Conservation (phyloP, 2,888 invertebrate genomes). For the Prenolepis imparis region DNA sequence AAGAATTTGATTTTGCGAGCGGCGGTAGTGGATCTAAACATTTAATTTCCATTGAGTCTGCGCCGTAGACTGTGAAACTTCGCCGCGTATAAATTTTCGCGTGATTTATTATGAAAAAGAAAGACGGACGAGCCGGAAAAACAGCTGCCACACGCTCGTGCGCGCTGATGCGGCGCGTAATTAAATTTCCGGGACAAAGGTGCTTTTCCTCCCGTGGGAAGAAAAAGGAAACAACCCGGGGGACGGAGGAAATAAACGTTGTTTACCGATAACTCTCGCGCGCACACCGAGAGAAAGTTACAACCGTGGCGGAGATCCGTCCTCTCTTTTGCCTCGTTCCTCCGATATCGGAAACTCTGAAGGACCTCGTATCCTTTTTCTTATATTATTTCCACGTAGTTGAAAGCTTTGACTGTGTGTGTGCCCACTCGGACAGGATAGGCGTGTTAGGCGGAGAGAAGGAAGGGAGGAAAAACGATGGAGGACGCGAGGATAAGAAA, state of each 20-base stretch:
- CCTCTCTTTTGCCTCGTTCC: slow-evolving; percentile 43
- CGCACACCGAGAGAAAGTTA: slow-evolving; percentile 66
- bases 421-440: slow-evolving; percentile 49
- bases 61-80: slow-evolving; percentile 11
- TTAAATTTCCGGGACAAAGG: slow-evolving; percentile 66
- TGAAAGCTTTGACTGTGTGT: slow-evolving; percentile 59
- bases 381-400: slow-evolving; percentile 73
- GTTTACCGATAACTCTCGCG: slow-evolving; percentile 62
- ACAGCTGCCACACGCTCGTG: slow-evolving; percentile 41
- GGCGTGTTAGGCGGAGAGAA: slow-evolving; percentile 44
- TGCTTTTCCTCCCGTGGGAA: slow-evolving; percentile 15
- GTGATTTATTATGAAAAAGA: slow-evolving; percentile 60
- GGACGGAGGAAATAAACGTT: slow-evolving; percentile 48
- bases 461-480: slow-evolving; percentile 21
- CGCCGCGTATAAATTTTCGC: slow-evolving; percentile 57
- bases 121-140: slow-evolving; percentile 38
- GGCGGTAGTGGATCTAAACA: neutral
- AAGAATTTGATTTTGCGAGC: neutral
- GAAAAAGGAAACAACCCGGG: slow-evolving; percentile 37
- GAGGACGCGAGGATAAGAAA: slow-evolving; percentile 24
- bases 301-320: slow-evolving; percentile 34
- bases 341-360: slow-evolving; percentile 71
- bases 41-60: slow-evolving; percentile 26
- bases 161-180: slow-evolving; percentile 61
- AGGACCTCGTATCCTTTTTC: slow-evolving; percentile 44